Base-by-base conservation (phyloP, 2,113 vertebrate species). In the Tragelaphus strepsiceros region DNA sequence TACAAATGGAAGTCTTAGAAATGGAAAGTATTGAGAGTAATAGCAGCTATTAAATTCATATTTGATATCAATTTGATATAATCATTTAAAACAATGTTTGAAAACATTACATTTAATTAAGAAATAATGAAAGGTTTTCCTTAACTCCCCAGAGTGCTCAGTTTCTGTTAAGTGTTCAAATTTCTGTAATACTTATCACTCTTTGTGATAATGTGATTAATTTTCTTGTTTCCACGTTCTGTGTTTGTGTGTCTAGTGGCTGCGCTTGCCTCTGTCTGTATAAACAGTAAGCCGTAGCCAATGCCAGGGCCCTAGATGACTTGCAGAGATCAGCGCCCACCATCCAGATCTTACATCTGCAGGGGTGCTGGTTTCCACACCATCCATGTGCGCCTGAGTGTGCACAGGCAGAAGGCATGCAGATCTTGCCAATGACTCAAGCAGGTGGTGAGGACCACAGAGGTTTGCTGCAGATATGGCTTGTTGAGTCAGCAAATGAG, bases 31-130 rank as follows among this genome's bases (percentile, higher is more conserved):
- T 24, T 51, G 17, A 91, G 77, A 91, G 64, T 32, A 51, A 19
- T 56, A 30, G 11, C 5, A 58, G 16, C 12, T 91, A 67, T 97
- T 88, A 88, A 91, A 58, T 83, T 39, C 43, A 56, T 78, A 78
- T 62, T 58, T 88, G 26, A 78, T 59, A 78, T 67, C 6, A 43
- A 30, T 67, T 84, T 71, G 56, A 64, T 51, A 58, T 64, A 4
- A 64, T 90, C 11, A 21, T 59, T 86, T 77, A 51, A 81, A 91
- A 49, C 32, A 74, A 53, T 16, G 26, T 81, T 82, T 49, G 53
- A 90, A 82, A 82, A 56, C 14, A 58, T 28, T 35, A 59, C 7
- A 7, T 91, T 91, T 88, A 96, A 88, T 35, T 90, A 82, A 81
- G 32, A 78, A 84, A 84, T 78, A 49, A 30, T 39, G 88, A 90